phyloP scores from a whole-genome alignment of 2,113 vertebrate species.

The Genyomyrus donnyi region DNA sequence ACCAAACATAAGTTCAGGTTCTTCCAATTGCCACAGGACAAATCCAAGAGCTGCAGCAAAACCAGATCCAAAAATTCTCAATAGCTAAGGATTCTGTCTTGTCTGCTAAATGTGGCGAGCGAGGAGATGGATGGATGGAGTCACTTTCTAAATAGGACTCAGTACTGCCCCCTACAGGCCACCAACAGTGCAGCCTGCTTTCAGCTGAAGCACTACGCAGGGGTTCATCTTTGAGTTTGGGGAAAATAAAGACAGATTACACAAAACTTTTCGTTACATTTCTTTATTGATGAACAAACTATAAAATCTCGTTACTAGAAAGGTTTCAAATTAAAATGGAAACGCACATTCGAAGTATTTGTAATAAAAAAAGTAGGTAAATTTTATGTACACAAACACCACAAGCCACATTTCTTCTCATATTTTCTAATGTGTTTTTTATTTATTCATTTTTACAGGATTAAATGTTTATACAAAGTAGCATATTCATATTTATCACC shows the following conservation, averaged over 20 bases:
- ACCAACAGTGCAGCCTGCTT: not conserved
- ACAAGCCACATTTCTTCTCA: slow-evolving; percentile 54
- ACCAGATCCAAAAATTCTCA: not conserved
- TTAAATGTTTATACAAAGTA: slow-evolving; percentile 69
- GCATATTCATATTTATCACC: slow-evolving; percentile 52
- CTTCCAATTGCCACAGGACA: not conserved
- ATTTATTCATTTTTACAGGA: slow-evolving; percentile 57
- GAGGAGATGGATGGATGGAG: not conserved
- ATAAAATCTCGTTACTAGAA: slow-evolving; percentile 75
- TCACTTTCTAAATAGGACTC: not conserved
- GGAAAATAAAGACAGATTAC: slow-evolving; percentile 15
- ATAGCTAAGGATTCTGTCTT: not conserved
- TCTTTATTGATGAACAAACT: slow-evolving; percentile 70
- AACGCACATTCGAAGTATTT: slow-evolving; percentile 49
- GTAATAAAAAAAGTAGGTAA: slow-evolving; percentile 53
- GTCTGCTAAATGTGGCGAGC: not conserved
- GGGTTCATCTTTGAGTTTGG: not conserved
- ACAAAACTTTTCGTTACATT: slow-evolving; percentile 37
- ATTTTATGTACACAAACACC: slow-evolving; percentile 53
- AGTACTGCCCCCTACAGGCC: not conserved
- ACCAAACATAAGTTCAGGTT: not conserved
- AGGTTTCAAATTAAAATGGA: slow-evolving; percentile 66
- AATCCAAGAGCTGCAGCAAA: not conserved
- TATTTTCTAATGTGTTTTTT: slow-evolving; percentile 42
- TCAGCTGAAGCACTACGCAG: not conserved